Percentiles rank a stretch among this genome's conserved stretches.
These are phyloP conservation scores for Dioctria linearis DNA, from an alignment of 2,888 invertebrate species.

Conservation along the genomic window DNA sequence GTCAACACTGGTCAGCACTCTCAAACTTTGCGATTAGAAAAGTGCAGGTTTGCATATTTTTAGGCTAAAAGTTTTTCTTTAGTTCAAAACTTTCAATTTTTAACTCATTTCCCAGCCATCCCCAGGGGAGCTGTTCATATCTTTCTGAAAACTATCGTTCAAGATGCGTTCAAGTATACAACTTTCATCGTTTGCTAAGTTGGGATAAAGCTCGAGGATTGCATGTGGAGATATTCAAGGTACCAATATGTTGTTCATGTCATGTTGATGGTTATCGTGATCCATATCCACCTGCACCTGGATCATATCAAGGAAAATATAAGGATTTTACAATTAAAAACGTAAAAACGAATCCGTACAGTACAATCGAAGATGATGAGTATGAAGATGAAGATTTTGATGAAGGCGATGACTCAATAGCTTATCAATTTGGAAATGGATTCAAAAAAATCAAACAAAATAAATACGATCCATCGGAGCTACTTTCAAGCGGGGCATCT, in stretches of 20 bases:
- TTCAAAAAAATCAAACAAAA: slow-evolving; percentile 59
- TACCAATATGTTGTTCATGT: slow-evolving; percentile 87
- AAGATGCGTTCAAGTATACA: slow-evolving; percentile 86
- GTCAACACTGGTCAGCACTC: slow-evolving; percentile 89
- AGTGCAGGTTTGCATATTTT: slow-evolving; percentile 76
- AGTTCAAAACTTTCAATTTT: background rate
- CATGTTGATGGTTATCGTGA: slow-evolving; percentile 84
- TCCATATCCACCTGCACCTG: slow-evolving; percentile 74
- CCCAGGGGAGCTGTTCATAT: slow-evolving; percentile 83
- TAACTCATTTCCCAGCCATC: slow-evolving; percentile 73
- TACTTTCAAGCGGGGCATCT: slow-evolving; percentile 62
- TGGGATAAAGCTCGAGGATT: slow-evolving; percentile 86
- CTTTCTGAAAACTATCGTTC: slow-evolving; percentile 85
- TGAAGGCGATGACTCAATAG: slow-evolving; percentile 58
- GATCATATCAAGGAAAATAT: slow-evolving; percentile 58
- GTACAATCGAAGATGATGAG: slow-evolving; percentile 63
- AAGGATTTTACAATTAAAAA: slow-evolving; percentile 64
- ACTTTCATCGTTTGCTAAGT: slow-evolving; percentile 85
- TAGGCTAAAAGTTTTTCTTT: background rate
- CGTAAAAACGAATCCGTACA: slow-evolving; percentile 59
- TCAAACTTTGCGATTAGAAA: slow-evolving; percentile 85
- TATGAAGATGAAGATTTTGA: slow-evolving; percentile 63
- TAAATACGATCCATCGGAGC: slow-evolving; percentile 63
- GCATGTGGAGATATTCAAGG: slow-evolving; percentile 89
- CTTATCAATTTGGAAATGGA: slow-evolving; percentile 60